Evolutionary conservation across 2,797 vertebrate species (phyloP).

Genomic region (Pogoniulus pusillus): DNA sequence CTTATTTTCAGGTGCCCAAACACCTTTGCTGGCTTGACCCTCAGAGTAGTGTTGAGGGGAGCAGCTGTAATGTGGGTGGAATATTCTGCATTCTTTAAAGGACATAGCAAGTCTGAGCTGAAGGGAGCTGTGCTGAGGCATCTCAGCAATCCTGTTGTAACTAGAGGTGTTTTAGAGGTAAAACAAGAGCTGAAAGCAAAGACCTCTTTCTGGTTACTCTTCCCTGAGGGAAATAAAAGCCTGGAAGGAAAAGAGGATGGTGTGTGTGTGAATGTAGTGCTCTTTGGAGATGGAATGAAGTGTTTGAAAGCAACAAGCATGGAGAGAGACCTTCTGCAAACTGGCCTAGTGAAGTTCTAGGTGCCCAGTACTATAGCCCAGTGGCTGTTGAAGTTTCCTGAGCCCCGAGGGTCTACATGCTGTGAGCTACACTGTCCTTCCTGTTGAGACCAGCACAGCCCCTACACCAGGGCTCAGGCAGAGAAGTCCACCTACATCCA

Average conservation of each 20-base stretch:
- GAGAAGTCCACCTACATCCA: no score
- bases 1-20: neutral
- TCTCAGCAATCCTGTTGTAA: neutral
- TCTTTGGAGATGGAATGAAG: neutral
- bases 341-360: no score
- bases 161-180: neutral
- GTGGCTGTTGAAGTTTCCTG: no score
- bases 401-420: no score
- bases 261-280: rapidly evolving
- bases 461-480: no score
- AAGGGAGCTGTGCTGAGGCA: neutral
- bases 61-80: neutral
- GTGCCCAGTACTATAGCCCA: no score
- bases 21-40: neutral
- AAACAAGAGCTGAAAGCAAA: neutral
- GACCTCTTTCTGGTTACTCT: neutral
- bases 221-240: neutral
- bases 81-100: neutral
- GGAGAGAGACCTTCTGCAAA: no score
- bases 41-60: neutral
- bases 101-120: neutral
- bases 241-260: neutral
- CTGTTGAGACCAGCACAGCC: no score
- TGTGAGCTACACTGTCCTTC: no score
- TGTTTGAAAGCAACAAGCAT: no score